Conservation (phyloP, 2,888 invertebrate species). For the Anoncus sp. region DNA sequence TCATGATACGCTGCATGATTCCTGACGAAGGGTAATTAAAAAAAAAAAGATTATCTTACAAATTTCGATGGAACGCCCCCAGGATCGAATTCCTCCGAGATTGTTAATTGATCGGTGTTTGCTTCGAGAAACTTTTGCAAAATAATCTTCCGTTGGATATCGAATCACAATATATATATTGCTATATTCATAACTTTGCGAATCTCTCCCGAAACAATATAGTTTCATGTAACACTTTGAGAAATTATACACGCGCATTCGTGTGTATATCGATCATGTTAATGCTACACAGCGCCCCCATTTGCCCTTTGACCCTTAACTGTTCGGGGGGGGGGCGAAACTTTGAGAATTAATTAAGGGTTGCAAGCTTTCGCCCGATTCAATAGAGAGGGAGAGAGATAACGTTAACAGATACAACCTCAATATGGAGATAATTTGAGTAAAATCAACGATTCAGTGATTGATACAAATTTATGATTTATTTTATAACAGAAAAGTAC, state of each 20-base stretch:
- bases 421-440: neutral
- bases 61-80: neutral
- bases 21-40: no score
- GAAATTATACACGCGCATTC: constrained; percentile 8
- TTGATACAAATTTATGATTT: neutral
- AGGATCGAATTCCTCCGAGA: constrained; percentile 15
- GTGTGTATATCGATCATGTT: constrained; percentile 31
- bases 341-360: constrained; percentile 44
- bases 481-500: neutral
- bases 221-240: constrained; percentile 21
- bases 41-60: neutral
- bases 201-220: neutral
- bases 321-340: constrained; percentile 3
- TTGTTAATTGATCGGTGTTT: neutral
- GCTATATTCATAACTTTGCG: neutral
- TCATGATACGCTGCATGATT: no score
- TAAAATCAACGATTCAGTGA: neutral
- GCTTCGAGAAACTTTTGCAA: constrained; percentile 18
- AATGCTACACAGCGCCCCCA: neutral
- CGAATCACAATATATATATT: constrained; percentile 22
- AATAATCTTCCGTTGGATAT: constrained; percentile 30
- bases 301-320: constrained; percentile 26
- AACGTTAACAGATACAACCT: neutral
- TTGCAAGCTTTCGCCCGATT: constrained; percentile 29
- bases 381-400: constrained; percentile 13